Conservation (phyloP, 1,140 invertebrate genomes). For the Wiebesia pumilae region DNA sequence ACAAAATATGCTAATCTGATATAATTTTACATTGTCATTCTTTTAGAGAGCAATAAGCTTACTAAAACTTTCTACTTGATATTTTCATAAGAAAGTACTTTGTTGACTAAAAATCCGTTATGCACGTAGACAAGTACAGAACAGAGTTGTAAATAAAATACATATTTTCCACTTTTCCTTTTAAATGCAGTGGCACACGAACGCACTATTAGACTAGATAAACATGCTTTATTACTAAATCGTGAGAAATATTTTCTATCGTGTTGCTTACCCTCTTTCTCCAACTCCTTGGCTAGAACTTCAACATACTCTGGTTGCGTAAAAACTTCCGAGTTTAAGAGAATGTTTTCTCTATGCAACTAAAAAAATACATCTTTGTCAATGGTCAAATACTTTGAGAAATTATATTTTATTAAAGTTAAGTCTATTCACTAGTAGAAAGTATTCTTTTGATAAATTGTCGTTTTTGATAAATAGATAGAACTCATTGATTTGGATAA, state of each 20-base stretch:
- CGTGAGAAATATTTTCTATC: background rate
- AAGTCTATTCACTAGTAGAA: background rate
- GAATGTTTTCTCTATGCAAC: slow-evolving; percentile 47
- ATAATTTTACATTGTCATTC: no score
- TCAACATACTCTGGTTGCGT: slow-evolving; percentile 29
- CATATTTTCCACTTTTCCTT: background rate
- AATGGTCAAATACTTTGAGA: background rate
- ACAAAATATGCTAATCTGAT: no score
- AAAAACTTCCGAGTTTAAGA: slow-evolving; percentile 46
- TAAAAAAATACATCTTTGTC: slow-evolving; percentile 22
- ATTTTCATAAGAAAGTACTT: no score
- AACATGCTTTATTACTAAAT: background rate
- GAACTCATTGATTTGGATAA: background rate
- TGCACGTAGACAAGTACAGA: no score
- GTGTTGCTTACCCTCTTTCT: slow-evolving; percentile 57
- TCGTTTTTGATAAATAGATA: no score
- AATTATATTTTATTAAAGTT: background rate
- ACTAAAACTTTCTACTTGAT: no score
- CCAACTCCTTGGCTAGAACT: slow-evolving; percentile 46
- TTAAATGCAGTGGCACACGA: background rate
- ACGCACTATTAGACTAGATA: no score
- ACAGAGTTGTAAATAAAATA: no score
- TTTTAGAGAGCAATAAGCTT: no score
- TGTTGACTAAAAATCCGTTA: no score
- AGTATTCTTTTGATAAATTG: background rate